Conservation (phyloP, 2,888 invertebrate genomes). For the Gari tellinella region DNA sequence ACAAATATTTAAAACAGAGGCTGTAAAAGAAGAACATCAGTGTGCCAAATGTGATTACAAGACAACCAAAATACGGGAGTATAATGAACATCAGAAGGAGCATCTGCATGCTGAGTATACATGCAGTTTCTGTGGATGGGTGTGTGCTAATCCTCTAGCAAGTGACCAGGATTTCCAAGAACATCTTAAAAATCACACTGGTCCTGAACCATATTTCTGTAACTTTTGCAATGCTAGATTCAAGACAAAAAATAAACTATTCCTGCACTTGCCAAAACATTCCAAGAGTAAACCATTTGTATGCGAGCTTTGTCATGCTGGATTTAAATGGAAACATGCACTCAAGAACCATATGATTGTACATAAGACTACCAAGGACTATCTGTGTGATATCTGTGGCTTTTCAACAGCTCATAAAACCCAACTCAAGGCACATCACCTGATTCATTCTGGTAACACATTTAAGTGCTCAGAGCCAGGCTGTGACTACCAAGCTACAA, state of each 20-base stretch:
- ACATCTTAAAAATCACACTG: constrained; percentile 85
- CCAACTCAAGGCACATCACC: constrained; percentile 86
- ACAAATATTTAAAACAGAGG: too few species aligned
- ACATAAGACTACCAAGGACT: constrained; percentile 86
- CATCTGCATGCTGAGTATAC: constrained; percentile 76
- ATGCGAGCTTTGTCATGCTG: constrained; percentile 86
- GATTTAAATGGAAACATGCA: constrained; percentile 88
- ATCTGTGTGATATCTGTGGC: constrained; percentile 87
- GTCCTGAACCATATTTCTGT: constrained; percentile 86
- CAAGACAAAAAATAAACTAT: constrained; percentile 85
- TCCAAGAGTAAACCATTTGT: constrained; percentile 86
- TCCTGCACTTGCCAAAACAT: constrained; percentile 86
- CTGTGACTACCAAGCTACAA: constrained; percentile 85
- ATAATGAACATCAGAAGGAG: constrained; percentile 69
- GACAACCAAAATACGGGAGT: constrained; percentile 64
- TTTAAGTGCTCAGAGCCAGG: constrained; percentile 85
- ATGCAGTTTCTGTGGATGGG: constrained; percentile 83
- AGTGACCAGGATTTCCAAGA: constrained; percentile 72
- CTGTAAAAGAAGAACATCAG: constrained; percentile 46
- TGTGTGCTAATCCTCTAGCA: constrained; percentile 68
- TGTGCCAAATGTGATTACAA: constrained; percentile 73
- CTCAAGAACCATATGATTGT: constrained; percentile 84
- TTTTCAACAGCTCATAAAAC: constrained; percentile 87
- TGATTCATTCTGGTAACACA: constrained; percentile 86
- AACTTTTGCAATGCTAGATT: constrained; percentile 86